These are phyloP conservation scores for Tauraco hartlaubi DNA, from an alignment of 2,797 vertebrate genomes.

Conservation along the genomic window DNA sequence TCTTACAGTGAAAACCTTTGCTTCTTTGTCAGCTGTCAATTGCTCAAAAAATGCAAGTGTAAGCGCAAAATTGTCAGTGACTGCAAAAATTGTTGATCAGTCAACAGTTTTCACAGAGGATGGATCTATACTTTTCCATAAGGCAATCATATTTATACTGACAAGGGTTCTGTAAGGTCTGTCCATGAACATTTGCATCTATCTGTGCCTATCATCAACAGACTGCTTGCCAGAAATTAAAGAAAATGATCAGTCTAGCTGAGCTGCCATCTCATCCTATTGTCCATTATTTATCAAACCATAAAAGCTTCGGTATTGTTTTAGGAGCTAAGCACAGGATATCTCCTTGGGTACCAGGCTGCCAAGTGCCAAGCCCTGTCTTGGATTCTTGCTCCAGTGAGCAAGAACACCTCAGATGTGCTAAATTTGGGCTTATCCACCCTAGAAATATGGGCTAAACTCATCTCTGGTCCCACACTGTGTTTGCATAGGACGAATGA, in stretches of 20 bases:
- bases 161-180: background rate
- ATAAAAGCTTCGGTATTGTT: background rate
- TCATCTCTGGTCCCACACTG: accelerated
- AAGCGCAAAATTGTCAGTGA: background rate
- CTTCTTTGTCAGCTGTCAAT: background rate
- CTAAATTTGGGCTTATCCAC: background rate
- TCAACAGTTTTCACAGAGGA: background rate
- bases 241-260: background rate
- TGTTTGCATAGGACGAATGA: background rate
- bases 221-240: background rate
- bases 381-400: background rate
- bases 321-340: background rate
- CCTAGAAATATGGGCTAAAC: background rate
- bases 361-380: background rate
- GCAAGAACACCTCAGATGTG: background rate
- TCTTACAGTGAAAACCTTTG: background rate
- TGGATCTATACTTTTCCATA: background rate
- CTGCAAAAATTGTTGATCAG: constrained; percentile 23
- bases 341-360: background rate
- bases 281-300: background rate
- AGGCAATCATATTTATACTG: background rate
- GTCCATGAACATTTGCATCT: background rate
- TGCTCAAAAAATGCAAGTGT: background rate
- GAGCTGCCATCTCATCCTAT: background rate
- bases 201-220: background rate